Evolutionary conservation across 2,113 vertebrate genomes (phyloP).

Genomic region (Scartelaos histophorus): DNA sequence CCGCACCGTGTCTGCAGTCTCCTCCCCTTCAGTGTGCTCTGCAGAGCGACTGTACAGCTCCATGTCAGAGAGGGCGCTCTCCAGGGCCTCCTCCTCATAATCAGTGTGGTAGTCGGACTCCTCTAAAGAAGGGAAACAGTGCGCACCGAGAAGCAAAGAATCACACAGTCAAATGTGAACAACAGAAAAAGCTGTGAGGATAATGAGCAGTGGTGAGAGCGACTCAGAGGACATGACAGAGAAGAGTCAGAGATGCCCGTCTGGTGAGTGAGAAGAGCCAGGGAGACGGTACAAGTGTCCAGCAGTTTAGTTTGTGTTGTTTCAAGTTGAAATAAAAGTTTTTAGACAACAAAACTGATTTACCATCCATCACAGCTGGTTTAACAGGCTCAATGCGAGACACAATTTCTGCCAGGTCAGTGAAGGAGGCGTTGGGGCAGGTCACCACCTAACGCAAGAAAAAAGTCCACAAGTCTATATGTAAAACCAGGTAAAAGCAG

Average conservation of each 20-base stretch:
- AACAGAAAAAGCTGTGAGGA: constrained; percentile 25
- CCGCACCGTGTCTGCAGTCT: constrained; percentile 83
- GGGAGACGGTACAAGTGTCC: not conserved
- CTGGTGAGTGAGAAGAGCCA: not conserved
- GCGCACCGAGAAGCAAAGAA: constrained; percentile 34
- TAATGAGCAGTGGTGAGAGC: constrained; percentile 16
- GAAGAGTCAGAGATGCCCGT: not conserved
- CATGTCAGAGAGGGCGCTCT: constrained; percentile 77
- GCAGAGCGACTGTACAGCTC: constrained; percentile 61
- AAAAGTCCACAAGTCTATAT: not conserved
- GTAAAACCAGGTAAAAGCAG: not conserved
- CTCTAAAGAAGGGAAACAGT: constrained; percentile 71
- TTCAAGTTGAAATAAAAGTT: not conserved
- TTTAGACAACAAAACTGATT: constrained; percentile 47
- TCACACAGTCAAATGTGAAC: constrained; percentile 16
- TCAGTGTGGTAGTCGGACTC: constrained; percentile 95
- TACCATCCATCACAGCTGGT: constrained; percentile 82
- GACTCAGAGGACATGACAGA: constrained; percentile 2
- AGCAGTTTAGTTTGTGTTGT: not conserved
- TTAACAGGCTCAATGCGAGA: constrained; percentile 91
- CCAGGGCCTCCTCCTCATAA: constrained; percentile 87
- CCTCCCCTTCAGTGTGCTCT: constrained; percentile 77
- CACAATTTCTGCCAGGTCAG: constrained; percentile 93
- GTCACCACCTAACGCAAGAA: constrained; percentile 77
- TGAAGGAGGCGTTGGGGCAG: constrained; percentile 92